These are phyloP conservation scores for Malacoctenus gilli DNA, from an alignment of 2,797 vertebrate species.

Conservation along the genomic window DNA sequence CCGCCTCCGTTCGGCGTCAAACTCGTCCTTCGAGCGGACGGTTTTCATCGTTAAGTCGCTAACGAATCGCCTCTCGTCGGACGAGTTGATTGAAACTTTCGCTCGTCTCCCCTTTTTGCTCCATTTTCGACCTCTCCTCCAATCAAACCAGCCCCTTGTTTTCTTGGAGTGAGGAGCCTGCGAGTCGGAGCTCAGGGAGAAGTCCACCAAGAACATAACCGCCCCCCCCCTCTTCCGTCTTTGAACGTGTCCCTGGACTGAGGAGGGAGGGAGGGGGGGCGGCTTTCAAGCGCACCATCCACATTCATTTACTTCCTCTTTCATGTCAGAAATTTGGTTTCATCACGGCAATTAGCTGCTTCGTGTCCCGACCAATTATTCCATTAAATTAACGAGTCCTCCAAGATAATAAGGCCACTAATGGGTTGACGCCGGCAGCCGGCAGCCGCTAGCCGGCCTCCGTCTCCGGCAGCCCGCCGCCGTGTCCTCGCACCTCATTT, in stretches of 20 bases:
- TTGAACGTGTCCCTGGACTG: constrained; percentile 72
- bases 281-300: constrained; percentile 70
- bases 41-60: too few species aligned
- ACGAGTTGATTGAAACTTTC: too few species aligned
- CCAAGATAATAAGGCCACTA: constrained; percentile 64
- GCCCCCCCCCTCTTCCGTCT: too few species aligned
- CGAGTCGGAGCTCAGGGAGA: constrained; percentile 57
- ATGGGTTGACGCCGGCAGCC: constrained; percentile 68
- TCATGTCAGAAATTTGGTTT: constrained; percentile 76
- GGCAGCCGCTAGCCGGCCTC: too few species aligned
- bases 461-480: constrained; percentile 50
- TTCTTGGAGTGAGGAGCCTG: constrained; percentile 41
- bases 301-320: constrained; percentile 77
- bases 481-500: constrained; percentile 72
- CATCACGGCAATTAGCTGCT: constrained; percentile 78
- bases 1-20: too few species aligned
- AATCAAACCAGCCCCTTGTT: constrained; percentile 33
- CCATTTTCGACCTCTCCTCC: constrained; percentile 57
- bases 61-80: too few species aligned
- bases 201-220: constrained; percentile 63
- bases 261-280: neutral
- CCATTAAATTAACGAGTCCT: constrained; percentile 72
- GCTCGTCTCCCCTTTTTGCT: constrained; percentile 34
- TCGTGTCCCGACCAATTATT: constrained; percentile 72
- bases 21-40: too few species aligned